Percentiles rank a stretch among this genome's conserved stretches.
Evolutionary conservation across 1,140 invertebrate species (phyloP).

Genomic region (Neotoxoptera formosana): DNA sequence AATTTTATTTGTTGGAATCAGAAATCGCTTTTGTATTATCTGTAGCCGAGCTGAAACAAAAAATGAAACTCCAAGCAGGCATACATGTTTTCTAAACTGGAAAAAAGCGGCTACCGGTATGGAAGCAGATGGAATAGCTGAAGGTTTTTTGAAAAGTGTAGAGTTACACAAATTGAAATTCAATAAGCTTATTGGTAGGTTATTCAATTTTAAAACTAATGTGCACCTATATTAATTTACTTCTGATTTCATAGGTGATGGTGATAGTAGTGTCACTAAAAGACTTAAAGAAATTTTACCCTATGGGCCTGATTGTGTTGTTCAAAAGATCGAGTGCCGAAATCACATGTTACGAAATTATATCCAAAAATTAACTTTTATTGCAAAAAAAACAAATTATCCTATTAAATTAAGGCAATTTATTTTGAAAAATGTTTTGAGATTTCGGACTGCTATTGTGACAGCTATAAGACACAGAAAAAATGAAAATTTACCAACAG

Average conservation of each 20-base stretch:
- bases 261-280: not conserved
- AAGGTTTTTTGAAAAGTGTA: no score
- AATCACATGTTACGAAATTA: not conserved
- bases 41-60: no score
- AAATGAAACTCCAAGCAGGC: no score
- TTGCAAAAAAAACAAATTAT: not conserved
- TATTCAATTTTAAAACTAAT: no score
- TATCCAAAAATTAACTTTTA: slow-evolving; percentile 11
- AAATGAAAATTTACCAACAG: not conserved
- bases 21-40: no score
- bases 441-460: not conserved
- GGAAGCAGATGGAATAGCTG: no score
- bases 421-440: not conserved
- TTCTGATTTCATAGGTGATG: not conserved
- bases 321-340: not conserved
- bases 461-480: not conserved
- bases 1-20: no score
- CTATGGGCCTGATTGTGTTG: not conserved
- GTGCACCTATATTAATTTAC: no score
- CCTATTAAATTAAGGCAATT: not conserved
- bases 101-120: no score
- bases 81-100: no score
- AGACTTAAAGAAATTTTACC: not conserved
- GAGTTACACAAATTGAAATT: no score
- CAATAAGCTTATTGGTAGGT: no score